Conservation (phyloP, 1,140 invertebrate species). For the Sminthurides bifidus region DNA sequence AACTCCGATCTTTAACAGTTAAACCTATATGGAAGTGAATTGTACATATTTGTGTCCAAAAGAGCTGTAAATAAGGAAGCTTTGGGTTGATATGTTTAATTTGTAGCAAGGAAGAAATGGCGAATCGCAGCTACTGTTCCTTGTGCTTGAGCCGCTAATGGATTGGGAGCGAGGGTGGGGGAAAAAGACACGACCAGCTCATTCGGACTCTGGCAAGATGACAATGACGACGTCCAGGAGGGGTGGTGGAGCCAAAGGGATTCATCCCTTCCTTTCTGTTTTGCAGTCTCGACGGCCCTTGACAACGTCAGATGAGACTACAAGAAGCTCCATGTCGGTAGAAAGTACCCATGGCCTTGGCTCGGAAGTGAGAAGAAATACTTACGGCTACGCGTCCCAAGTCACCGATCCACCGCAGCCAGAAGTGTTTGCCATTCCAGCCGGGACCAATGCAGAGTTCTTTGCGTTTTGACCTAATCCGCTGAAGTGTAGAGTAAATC, state of each 20-base stretch:
- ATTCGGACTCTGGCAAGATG: too few species aligned
- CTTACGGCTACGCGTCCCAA: background rate
- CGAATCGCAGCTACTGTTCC: background rate
- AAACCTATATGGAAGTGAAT: too few species aligned
- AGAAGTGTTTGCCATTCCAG: background rate
- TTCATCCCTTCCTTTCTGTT: background rate
- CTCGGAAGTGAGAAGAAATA: too few species aligned
- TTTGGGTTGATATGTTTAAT: background rate
- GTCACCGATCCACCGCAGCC: background rate
- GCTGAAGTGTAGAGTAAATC: too few species aligned
- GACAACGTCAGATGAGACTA: background rate
- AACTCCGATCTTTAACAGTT: too few species aligned
- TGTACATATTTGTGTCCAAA: too few species aligned
- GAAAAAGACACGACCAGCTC: too few species aligned
- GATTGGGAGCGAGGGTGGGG: too few species aligned
- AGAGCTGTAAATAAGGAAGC: background rate
- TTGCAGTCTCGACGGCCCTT: background rate
- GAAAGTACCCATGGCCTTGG: too few species aligned
- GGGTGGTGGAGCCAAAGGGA: too few species aligned
- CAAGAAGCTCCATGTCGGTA: too few species aligned
- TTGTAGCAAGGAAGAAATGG: background rate
- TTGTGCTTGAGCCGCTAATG: background rate
- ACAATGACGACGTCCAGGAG: background rate
- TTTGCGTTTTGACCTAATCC: background rate
- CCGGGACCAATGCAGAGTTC: constrained; percentile 2